Conservation (phyloP, 2,888 invertebrate genomes). For the Pilophorus perplexus region DNA sequence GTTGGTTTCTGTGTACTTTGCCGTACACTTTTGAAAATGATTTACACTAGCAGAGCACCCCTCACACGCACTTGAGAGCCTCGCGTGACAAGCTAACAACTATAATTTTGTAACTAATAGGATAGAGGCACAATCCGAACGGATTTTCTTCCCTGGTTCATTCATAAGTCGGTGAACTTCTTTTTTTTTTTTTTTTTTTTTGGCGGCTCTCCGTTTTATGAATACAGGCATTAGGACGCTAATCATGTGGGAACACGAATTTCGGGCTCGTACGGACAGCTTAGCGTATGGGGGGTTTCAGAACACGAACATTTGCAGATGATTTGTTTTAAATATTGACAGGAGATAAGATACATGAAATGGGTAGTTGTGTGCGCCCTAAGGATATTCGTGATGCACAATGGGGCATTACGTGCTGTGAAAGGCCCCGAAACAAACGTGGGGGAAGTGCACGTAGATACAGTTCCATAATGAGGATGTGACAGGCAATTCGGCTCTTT, state of each 20-base stretch:
- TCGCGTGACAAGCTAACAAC: conserved; percentile 5
- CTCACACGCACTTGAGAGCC: conserved; percentile 2
- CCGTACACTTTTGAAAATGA: conserved; percentile 8
- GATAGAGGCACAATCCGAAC: not conserved
- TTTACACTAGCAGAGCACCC: not conserved
- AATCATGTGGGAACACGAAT: no score
- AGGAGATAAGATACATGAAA: not conserved
- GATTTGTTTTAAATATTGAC: no score
- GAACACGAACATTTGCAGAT: no score
- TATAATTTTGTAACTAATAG: no score
- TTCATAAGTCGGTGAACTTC: no score
- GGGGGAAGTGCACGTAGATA: not conserved
- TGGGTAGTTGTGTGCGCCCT: no score
- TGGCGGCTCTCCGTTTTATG: no score
- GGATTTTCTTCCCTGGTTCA: not conserved
- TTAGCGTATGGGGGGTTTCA: no score
- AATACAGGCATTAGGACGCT: no score
- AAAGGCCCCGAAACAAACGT: not conserved
- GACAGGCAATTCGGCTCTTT: not conserved
- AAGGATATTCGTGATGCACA: not conserved
- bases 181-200: no score
- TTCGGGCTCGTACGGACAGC: no score
- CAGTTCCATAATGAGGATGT: not conserved
- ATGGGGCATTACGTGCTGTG: not conserved
- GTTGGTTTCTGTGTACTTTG: not conserved